A percentile compares a stretch with the other conserved stretches of the same genome.
These are phyloP conservation scores for Brachyalestes nurse DNA, from an alignment of 2,797 vertebrate species.

Conservation along the genomic window DNA sequence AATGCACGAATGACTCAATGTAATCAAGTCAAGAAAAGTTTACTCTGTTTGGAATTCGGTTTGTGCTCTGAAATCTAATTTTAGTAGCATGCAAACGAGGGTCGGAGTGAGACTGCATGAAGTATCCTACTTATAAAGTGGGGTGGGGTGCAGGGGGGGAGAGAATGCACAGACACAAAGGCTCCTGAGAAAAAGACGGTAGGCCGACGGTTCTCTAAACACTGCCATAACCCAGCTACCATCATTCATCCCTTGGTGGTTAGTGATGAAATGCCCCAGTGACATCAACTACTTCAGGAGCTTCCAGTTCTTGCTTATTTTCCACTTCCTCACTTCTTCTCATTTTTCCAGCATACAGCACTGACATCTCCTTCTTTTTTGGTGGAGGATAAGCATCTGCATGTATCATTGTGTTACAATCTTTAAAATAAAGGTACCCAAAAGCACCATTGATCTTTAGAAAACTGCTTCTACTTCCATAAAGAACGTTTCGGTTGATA, in stretches of 20 bases:
- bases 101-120: constrained; percentile 78
- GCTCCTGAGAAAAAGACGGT: constrained; percentile 79
- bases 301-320: constrained; percentile 42
- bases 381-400: constrained; percentile 52
- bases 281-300: constrained; percentile 26
- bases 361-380: constrained; percentile 61
- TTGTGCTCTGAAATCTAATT: constrained; percentile 80
- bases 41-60: constrained; percentile 81
- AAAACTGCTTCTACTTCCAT: background rate
- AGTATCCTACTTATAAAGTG: constrained; percentile 75
- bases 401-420: constrained; percentile 62
- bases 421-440: background rate
- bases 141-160: constrained; percentile 38
- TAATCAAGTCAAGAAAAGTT: constrained; percentile 84
- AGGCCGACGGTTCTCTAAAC: constrained; percentile 77
- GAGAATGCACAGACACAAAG: constrained; percentile 76
- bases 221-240: constrained; percentile 75
- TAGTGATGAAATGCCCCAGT: constrained; percentile 47
- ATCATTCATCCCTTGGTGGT: constrained; percentile 75
- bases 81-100: constrained; percentile 70
- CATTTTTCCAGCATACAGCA: constrained; percentile 29
- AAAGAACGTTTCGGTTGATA: constrained; percentile 12
- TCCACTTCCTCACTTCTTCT: constrained; percentile 45
- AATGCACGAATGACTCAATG: constrained; percentile 78
- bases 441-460: background rate